Evolutionary conservation across 1,140 invertebrate species (phyloP).

Genomic region (Macrosteles quadrilineatus): DNA sequence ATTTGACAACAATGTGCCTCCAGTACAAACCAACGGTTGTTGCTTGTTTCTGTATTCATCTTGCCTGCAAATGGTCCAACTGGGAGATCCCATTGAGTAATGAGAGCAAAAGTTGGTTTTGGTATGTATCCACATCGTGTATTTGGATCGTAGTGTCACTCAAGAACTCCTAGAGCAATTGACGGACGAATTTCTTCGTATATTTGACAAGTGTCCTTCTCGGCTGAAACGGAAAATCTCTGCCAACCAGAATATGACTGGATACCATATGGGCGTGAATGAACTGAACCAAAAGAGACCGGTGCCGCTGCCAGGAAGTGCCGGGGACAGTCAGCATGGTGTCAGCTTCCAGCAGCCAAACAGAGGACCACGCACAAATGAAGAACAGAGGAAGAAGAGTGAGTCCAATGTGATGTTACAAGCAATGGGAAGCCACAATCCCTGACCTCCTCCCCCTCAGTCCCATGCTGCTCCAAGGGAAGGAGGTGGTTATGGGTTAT

Average conservation of each 20-base stretch:
- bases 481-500: too few relatives aligned
- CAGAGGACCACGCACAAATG: not conserved
- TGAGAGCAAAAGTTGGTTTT: slow-evolving; percentile 93
- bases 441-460: too few relatives aligned
- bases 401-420: too few relatives aligned
- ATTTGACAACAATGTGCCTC: slow-evolving; percentile 96
- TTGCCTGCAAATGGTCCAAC: slow-evolving; percentile 96
- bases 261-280: slow-evolving; percentile 16
- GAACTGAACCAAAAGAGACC: slow-evolving; percentile 20
- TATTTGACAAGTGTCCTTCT: slow-evolving; percentile 91
- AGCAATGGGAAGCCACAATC: too few relatives aligned
- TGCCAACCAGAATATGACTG: slow-evolving; percentile 52
- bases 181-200: slow-evolving; percentile 81
- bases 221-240: slow-evolving; percentile 79
- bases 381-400: too few relatives aligned
- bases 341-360: slow-evolving; percentile 18
- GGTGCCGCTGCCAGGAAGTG: not conserved
- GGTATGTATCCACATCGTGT: too few relatives aligned
- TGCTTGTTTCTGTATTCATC: slow-evolving; percentile 95
- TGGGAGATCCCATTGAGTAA: slow-evolving; percentile 92
- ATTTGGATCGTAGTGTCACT: slow-evolving; percentile 85
- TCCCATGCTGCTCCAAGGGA: too few relatives aligned
- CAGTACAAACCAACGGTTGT: slow-evolving; percentile 94
- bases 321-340: slow-evolving; percentile 9
- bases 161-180: slow-evolving; percentile 78